Percentiles rank a stretch among this genome's conserved stretches.
Conservation (phyloP, 2,888 invertebrate genomes). For the Agrilus mali region DNA sequence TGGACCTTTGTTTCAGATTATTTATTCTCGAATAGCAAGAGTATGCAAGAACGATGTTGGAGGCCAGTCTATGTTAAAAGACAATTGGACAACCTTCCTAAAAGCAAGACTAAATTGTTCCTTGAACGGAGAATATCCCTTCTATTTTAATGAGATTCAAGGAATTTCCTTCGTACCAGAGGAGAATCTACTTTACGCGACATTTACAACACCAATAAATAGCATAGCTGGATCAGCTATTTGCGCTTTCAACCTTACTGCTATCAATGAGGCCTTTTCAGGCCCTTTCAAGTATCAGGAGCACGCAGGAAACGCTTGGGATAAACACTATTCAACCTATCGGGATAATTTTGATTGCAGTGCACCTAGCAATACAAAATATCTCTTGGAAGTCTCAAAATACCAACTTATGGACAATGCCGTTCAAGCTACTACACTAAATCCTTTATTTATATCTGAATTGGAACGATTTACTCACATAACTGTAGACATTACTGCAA, state of each 20-base stretch:
- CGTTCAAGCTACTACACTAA: constrained; percentile 58
- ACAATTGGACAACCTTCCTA: constrained; percentile 85
- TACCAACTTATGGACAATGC: constrained; percentile 84
- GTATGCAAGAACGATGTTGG: constrained; percentile 84
- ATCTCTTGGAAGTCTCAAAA: constrained; percentile 49
- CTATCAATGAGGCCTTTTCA: constrained; percentile 68
- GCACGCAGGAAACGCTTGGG: constrained; percentile 65
- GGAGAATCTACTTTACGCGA: constrained; percentile 68
- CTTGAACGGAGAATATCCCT: constrained; percentile 72
- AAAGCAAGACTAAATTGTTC: constrained; percentile 80
- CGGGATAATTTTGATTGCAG: constrained; percentile 50
- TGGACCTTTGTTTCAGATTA: constrained; percentile 40
- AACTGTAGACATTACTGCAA: constrained; percentile 67
- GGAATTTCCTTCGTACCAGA: constrained; percentile 65
- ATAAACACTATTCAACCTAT: constrained; percentile 44
- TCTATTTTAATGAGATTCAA: constrained; percentile 83
- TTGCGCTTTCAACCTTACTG: constrained; percentile 76
- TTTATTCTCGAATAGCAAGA: constrained; percentile 82
- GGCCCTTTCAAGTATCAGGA: constrained; percentile 81
- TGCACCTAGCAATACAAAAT: constrained; percentile 22
- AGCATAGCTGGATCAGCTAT: constrained; percentile 86
- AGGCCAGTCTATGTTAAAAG: constrained; percentile 60
- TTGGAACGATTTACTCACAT: constrained; percentile 65
- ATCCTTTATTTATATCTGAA: constrained; percentile 57
- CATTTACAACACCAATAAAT: constrained; percentile 75